Evolutionary conservation across 2,888 invertebrate species (phyloP), one percentile per base, ranked within the genome.

Genomic region (Temnothorax ravouxi): DNA sequence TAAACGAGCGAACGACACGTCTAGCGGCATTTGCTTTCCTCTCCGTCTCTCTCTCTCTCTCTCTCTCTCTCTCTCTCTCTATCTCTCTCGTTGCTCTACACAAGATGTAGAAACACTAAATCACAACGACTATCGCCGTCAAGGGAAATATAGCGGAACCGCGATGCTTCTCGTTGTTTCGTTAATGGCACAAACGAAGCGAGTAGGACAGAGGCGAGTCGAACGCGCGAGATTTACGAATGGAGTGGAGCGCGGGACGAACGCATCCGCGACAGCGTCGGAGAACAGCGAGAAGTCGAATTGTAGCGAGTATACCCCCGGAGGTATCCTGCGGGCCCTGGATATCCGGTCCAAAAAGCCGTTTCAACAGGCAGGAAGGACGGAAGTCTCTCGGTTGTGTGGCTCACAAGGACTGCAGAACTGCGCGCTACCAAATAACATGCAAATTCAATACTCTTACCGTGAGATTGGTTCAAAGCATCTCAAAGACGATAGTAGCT

Each of bases 391-490:
- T 18, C 71, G 86, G 82, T 74, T 25, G 66, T 38, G 13, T 41
- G 77, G 80, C 72, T 62, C 81, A 71, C 64, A 38, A 79, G 87
- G 86, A 86, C 87, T 80, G 62, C 83, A 81, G 86, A 88, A 86
- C 84, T 88, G 90, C 86, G 88, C 85, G 79, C 86, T 83, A 74
- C 86, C 90, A 88, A 92, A 93, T 93, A 92, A 92, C 90, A 93
- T 93, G 93, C 92, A 93, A 93, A 93, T 93, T 91, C 90, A 92
- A 92, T 92, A 91, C 89, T 88, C 88, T 86, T 76, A 83, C 83
- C 75, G 74, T 71, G 84, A 50, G 82, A 86, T 82, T 88, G 77
- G 77, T 84, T 88, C 88, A 88, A 88, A 90, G 90, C 87, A 15
- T 64, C 75, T 89, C 90, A 90, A 89, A 90, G 89, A 88, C 90